Percentiles rank a stretch among this genome's conserved stretches.
Conservation (phyloP, 2,113 vertebrate genomes). For the Grantiella picta region DNA sequence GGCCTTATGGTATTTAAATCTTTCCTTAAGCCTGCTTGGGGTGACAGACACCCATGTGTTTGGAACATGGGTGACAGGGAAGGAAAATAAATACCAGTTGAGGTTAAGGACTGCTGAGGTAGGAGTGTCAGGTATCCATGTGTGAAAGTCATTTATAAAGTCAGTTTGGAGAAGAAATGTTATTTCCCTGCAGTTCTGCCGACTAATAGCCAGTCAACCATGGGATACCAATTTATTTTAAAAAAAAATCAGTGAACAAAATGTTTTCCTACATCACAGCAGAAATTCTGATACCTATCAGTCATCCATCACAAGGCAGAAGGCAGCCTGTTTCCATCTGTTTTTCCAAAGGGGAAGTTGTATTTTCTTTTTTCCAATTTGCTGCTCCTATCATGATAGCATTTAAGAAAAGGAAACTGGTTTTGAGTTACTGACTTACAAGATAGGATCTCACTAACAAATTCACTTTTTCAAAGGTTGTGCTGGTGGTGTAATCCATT, state of each 20-base stretch:
- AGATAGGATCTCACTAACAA: conserved; percentile 18
- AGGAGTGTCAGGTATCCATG: neutral
- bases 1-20: neutral
- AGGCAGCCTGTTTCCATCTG: neutral
- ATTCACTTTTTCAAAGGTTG: conserved; percentile 6
- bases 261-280: neutral
- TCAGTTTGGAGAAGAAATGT: neutral
- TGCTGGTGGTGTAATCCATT: neutral
- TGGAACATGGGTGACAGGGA: neutral
- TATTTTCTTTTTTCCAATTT: neutral
- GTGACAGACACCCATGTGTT: neutral
- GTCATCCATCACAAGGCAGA: neutral
- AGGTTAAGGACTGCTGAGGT: neutral
- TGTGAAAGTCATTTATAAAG: neutral
- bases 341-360: neutral
- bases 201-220: neutral
- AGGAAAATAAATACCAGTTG: neutral
- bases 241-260: neutral
- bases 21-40: neutral
- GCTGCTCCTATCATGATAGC: neutral
- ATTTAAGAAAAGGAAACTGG: neutral
- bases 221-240: neutral
- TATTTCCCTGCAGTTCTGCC: neutral
- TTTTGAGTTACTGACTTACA: conserved; percentile 22
- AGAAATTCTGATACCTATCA: neutral